Conservation (phyloP, 2,797 vertebrate genomes). For the Bradypodion pumilum region DNA sequence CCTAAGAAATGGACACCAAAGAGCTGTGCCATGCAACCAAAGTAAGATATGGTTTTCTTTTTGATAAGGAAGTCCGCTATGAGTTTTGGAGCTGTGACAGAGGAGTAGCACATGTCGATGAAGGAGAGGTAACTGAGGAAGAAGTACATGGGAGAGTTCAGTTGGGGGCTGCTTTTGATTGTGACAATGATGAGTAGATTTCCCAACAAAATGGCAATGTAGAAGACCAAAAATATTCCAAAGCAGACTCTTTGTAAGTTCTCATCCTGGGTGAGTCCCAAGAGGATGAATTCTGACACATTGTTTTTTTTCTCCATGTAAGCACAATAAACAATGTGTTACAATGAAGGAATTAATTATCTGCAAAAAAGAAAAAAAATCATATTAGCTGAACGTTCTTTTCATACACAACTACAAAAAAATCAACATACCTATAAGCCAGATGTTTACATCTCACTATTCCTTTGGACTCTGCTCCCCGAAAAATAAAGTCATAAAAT, state of each 20-base stretch:
- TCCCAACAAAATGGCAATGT: neutral
- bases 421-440: no score
- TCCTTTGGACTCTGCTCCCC: no score
- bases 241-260: constrained; percentile 26
- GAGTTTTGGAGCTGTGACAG: constrained; percentile 60
- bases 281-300: constrained; percentile 17
- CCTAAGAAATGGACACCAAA: constrained; percentile 57
- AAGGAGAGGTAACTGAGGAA: constrained; percentile 58
- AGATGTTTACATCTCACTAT: no score
- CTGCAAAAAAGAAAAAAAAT: neutral
- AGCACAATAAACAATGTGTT: neutral
- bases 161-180: neutral
- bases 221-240: constrained; percentile 36
- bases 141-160: constrained; percentile 60
- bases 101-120: constrained; percentile 67
- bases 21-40: constrained; percentile 48
- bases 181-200: constrained; percentile 35
- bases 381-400: no score
- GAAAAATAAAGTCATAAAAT: no score
- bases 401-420: no score
- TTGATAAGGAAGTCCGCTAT: constrained; percentile 60
- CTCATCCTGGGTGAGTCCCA: constrained; percentile 37
- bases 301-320: constrained; percentile 3
- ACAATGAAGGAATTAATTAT: neutral
- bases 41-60: constrained; percentile 61